Evolutionary conservation across 2,888 invertebrate genomes (phyloP).

Genomic region (Diadromus collaris): DNA sequence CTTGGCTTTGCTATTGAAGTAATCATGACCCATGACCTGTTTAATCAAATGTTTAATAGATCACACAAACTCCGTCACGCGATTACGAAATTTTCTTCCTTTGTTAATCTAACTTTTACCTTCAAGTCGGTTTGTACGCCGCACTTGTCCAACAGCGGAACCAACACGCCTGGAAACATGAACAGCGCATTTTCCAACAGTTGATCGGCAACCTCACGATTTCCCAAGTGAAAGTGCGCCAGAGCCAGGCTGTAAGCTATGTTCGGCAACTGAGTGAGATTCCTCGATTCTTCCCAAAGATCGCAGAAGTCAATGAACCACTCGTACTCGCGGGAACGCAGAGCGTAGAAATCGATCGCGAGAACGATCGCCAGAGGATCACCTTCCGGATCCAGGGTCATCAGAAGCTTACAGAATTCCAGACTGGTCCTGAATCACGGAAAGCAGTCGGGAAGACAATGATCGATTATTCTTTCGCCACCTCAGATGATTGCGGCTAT

Average conservation of each 20-base stretch:
- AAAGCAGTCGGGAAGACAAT: not conserved
- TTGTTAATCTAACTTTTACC: constrained; percentile 72
- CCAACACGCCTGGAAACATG: constrained; percentile 90
- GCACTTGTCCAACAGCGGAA: constrained; percentile 88
- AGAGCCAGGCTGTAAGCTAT: constrained; percentile 91
- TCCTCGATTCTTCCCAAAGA: constrained; percentile 84
- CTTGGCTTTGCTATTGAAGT: constrained; percentile 81
- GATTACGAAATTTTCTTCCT: not conserved
- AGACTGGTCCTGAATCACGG: constrained; percentile 86
- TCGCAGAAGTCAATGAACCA: constrained; percentile 85
- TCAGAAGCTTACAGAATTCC: constrained; percentile 92
- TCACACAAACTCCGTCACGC: not conserved
- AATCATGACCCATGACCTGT: constrained; percentile 72
- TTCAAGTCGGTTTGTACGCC: constrained; percentile 86
- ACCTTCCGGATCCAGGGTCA: constrained; percentile 87
- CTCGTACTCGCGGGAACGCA: constrained; percentile 87
- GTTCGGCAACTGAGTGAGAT: constrained; percentile 92
- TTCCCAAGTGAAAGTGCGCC: constrained; percentile 84
- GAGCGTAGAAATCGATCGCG: constrained; percentile 91
- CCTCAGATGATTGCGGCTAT: not conserved
- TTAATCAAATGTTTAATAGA: not conserved
- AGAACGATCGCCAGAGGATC: constrained; percentile 91
- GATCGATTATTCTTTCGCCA: not conserved
- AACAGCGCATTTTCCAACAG: constrained; percentile 89
- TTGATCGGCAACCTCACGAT: constrained; percentile 82